Evolutionary conservation across 2,888 invertebrate genomes (phyloP).

Genomic region (Tetanocera ferruginea): DNA sequence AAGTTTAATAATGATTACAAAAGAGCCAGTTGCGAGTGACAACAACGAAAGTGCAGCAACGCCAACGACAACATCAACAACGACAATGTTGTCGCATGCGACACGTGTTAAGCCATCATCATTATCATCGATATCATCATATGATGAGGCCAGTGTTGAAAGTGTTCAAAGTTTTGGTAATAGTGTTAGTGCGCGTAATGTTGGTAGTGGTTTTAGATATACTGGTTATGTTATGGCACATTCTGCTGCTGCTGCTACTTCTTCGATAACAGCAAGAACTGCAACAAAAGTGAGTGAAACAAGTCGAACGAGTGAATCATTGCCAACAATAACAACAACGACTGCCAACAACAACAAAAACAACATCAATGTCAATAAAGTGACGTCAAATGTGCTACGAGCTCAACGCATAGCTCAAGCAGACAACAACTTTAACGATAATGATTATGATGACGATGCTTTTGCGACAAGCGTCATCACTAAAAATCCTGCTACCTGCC

Average conservation of each 20-base stretch:
- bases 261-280: not conserved
- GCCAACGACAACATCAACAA: conserved; percentile 29
- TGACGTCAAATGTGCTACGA: conserved; percentile 32
- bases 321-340: conserved; percentile 39
- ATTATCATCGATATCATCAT: too few species aligned
- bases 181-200: conserved; percentile 18
- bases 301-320: conserved; percentile 20
- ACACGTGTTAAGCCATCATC: conserved; percentile 41
- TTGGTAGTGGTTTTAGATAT: conserved; percentile 30
- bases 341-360: conserved; percentile 13
- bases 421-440: conserved; percentile 47
- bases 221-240: not conserved
- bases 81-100: conserved; percentile 25
- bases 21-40: conserved; percentile 73
- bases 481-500: conserved; percentile 68
- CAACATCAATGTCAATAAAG: conserved; percentile 44
- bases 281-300: not conserved
- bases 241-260: too few species aligned
- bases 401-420: conserved; percentile 55
- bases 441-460: conserved; percentile 41
- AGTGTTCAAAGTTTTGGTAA: conserved; percentile 11
- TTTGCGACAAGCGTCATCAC: conserved; percentile 22
- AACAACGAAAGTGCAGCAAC: conserved; percentile 50
- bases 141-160: conserved; percentile 19
- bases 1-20: conserved; percentile 92